These are phyloP conservation scores for Pelmatolapia mariae DNA, from an alignment of 2,113 vertebrate genomes.

Conservation along the genomic window DNA sequence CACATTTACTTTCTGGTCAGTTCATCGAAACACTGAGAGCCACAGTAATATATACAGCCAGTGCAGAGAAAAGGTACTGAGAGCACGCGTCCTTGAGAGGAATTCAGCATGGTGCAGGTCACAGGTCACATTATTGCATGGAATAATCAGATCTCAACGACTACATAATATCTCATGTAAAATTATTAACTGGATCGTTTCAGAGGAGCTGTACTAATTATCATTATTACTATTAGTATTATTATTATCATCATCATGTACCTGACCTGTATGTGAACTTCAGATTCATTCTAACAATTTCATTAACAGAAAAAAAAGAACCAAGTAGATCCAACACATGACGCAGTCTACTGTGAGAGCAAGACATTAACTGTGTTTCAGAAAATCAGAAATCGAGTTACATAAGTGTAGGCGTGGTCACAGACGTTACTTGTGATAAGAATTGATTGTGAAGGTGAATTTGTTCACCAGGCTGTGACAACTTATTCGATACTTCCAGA, in stretches of 20 bases:
- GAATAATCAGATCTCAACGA: neutral
- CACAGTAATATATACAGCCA: slow-evolving; percentile 1
- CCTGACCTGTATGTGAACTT: neutral
- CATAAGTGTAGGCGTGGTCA: neutral
- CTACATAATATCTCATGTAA: neutral
- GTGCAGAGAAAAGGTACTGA: neutral
- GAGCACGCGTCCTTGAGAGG: neutral
- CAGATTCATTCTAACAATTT: neutral
- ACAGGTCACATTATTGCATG: neutral
- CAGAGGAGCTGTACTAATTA: neutral
- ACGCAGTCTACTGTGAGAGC: neutral
- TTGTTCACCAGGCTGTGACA: neutral
- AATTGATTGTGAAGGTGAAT: neutral
- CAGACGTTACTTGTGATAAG: neutral
- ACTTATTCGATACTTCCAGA: neutral
- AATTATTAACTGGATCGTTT: neutral
- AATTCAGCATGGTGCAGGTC: neutral
- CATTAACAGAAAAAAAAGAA: neutral
- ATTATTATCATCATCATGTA: neutral
- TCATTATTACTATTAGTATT: neutral
- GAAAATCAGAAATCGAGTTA: neutral
- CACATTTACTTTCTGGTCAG: slow-evolving; percentile 9
- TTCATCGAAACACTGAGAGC: neutral
- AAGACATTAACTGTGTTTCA: neutral
- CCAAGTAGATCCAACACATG: neutral